These are phyloP conservation scores for Crioceris asparagi DNA, from an alignment of 2,888 invertebrate species.

Conservation along the genomic window DNA sequence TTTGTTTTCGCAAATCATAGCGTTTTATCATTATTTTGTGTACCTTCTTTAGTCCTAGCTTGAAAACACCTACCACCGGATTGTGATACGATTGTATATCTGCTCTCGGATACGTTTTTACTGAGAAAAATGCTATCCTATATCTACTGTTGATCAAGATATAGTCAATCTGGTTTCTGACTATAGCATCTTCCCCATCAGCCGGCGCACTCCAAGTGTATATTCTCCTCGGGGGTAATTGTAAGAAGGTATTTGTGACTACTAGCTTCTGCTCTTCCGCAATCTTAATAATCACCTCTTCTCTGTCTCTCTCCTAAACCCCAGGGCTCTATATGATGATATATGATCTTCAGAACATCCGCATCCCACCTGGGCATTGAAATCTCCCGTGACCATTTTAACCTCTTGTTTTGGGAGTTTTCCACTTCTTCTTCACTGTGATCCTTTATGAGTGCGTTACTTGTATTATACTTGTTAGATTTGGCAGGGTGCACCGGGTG, in stretches of 20 bases:
- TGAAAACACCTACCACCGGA: constrained; percentile 1
- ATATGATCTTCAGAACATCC: too few species aligned
- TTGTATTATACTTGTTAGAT: too few species aligned
- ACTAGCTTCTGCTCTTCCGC: too few species aligned
- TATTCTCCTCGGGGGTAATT: constrained; percentile 1
- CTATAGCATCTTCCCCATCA: constrained; percentile 1
- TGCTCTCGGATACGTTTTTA: background rate
- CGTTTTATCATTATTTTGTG: constrained; percentile 1
- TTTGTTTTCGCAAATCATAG: background rate
- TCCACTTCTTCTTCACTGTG: too few species aligned
- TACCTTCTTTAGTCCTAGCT: background rate
- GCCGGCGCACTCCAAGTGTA: background rate
- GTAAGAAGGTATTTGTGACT: background rate
- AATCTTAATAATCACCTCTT: too few species aligned
- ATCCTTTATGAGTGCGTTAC: too few species aligned
- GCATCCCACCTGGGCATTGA: too few species aligned
- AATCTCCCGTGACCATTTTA: too few species aligned
- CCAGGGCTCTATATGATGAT: too few species aligned
- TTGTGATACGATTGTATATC: background rate
- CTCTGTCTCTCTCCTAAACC: too few species aligned
- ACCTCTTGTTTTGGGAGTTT: too few species aligned
- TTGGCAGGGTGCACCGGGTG: too few species aligned
- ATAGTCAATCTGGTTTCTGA: constrained; percentile 1
- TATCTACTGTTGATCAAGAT: constrained; percentile 1
- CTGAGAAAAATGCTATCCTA: background rate